Conservation (phyloP, 2,888 invertebrate genomes). For the Agriotes lineatus region DNA sequence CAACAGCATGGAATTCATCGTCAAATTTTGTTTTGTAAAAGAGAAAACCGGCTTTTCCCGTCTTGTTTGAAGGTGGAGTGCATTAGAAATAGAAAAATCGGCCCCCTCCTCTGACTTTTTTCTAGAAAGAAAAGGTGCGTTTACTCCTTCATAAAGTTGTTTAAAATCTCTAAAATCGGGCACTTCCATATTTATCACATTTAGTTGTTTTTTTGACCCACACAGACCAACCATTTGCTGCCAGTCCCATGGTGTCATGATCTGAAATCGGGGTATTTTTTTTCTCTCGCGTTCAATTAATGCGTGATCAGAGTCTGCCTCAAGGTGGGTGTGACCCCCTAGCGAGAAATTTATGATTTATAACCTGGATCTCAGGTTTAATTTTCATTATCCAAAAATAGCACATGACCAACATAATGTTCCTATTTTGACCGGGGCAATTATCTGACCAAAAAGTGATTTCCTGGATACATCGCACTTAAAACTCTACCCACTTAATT, state of each 20-base stretch:
- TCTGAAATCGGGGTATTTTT: conserved; percentile 36
- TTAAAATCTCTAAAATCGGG: conserved; percentile 33
- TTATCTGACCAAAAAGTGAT: not conserved
- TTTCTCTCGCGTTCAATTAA: conserved; percentile 43
- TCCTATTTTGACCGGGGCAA: not conserved
- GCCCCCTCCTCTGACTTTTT: no score
- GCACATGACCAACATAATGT: not conserved
- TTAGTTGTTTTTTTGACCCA: conserved; percentile 19
- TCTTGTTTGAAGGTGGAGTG: no score
- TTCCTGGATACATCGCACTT: no score
- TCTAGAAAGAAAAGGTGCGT: no score
- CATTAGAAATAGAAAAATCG: no score
- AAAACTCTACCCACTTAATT: no score
- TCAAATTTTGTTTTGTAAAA: no score
- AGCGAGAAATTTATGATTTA: conserved; percentile 12
- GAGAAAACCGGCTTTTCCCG: no score
- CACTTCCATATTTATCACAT: conserved; percentile 28
- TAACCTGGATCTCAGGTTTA: no score
- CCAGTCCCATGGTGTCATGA: conserved; percentile 46
- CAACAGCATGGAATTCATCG: no score
- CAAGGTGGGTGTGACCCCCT: conserved; percentile 39
- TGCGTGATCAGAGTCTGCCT: conserved; percentile 31
- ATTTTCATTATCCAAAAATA: no score
- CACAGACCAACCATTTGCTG: conserved; percentile 40
- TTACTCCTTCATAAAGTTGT: conserved; percentile 16